Base-by-base conservation (phyloP, 2,113 vertebrate genomes). In the Toxostoma redivivum region DNA sequence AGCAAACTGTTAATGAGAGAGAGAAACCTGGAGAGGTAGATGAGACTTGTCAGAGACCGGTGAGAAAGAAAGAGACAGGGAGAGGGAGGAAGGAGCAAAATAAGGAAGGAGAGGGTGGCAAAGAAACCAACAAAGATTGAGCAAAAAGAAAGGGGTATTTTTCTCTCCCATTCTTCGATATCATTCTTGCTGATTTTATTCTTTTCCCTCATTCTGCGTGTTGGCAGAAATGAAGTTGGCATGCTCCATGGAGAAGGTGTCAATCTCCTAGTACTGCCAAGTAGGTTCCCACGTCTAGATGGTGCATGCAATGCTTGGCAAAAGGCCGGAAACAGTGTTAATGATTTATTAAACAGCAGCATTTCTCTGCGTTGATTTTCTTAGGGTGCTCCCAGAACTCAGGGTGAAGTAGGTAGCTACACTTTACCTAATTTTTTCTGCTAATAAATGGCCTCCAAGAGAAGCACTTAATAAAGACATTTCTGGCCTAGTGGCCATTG, bases 361-460 rank as follows among this genome's bases (percentile, higher is more conserved):
- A 47, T 94, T 97, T 92, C 28, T 91, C 42, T 61, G 12, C 45
- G 88, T 94, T 79, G 92, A 90, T 95, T 94, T 88, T 86, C 69
- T 82, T 33, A 47, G 38, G 78, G 65, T 81, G 18, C 70, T 94
- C 72, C 71, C 48, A 72, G 67, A 81, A 65, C 9, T 58, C 38
- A 12, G 33, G 30, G 21, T 86, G 56, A 72, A 78, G 48, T 42
- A 86, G 8, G 35, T 56, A 67, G 79, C 48, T 81, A 56, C 18
- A 71, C 12, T 74, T 73, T 10, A 61, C 10, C 27, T 69, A 60
- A 1, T 67, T 40, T 74, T 85, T 86, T 60, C 67, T 88, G 25
- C 20, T 74, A 73, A 74, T 70, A 80, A 81, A 57, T 83, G 12
- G 15, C 18, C 40, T 78, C 31, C 58, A 30, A 82, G n/a, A 42